A percentile compares a stretch with the other conserved stretches of the same genome.
Conservation (phyloP, 2,113 vertebrate genomes). For the Tragelaphus scriptus region DNA sequence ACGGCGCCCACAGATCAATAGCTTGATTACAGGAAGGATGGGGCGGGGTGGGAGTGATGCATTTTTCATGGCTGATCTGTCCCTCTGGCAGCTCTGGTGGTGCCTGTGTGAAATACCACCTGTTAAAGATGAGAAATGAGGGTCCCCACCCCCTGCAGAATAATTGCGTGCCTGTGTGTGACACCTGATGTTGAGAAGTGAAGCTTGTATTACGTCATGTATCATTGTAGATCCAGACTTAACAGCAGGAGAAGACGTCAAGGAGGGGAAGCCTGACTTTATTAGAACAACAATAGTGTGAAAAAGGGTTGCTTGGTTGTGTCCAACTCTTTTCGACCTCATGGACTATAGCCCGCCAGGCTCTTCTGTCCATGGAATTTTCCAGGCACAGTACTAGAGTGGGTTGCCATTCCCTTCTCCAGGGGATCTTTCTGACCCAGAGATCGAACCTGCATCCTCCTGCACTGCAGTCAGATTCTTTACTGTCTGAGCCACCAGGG, state of each 20-base stretch:
- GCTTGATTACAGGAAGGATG: constrained; percentile 49
- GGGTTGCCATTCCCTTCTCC: not conserved
- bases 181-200: not conserved
- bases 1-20: constrained; percentile 4
- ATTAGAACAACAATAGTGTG: not conserved
- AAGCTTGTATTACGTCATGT: not conserved
- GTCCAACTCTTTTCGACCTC: not conserved
- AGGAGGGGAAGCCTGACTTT: not conserved
- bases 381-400: not conserved
- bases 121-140: constrained; percentile 53
- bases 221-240: not conserved
- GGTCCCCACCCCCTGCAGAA: not conserved
- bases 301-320: rapidly evolving
- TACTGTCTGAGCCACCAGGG: not conserved
- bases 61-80: constrained; percentile 30
- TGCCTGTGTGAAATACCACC: constrained; percentile 25
- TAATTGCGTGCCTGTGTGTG: not conserved
- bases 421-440: not conserved
- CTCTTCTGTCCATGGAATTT: not conserved
- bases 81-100: not conserved
- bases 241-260: not conserved
- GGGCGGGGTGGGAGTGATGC: not conserved
- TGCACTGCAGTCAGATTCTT: not conserved
- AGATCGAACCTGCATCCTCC: not conserved
- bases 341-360: not conserved